Evolutionary conservation across 2,888 invertebrate species (phyloP).

Genomic region (Lordiphosa fenestrarum): DNA sequence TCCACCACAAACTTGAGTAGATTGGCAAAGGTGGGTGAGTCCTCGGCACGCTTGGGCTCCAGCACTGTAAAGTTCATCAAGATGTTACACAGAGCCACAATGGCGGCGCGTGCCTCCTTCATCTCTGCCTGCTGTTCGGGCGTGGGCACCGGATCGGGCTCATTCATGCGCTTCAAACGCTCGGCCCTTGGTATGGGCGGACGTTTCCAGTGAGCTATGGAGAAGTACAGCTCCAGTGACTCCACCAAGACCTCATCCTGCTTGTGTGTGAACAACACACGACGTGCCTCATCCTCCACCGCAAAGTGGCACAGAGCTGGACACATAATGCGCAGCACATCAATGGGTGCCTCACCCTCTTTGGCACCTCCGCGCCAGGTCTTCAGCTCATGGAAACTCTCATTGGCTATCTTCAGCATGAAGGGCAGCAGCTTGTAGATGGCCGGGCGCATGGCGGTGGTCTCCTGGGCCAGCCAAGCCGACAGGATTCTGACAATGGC

Average conservation of each 20-base stretch:
- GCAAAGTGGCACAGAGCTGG: constrained; percentile 95
- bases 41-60: constrained; percentile 91
- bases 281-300: constrained; percentile 93
- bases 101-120: constrained; percentile 91
- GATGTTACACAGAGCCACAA: constrained; percentile 94
- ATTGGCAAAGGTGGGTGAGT: constrained; percentile 88
- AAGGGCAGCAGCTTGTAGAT: constrained; percentile 91
- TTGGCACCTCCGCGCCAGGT: constrained; percentile 86
- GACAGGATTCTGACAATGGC: constrained; percentile 91
- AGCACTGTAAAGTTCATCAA: constrained; percentile 95
- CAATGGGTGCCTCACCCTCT: constrained; percentile 82
- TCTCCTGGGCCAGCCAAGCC: constrained; percentile 95
- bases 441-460: constrained; percentile 91
- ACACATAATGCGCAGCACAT: constrained; percentile 90
- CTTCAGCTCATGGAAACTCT: constrained; percentile 88
- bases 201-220: constrained; percentile 91
- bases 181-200: constrained; percentile 91
- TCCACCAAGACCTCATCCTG: constrained; percentile 91
- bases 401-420: constrained; percentile 89
- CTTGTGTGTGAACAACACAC: constrained; percentile 88
- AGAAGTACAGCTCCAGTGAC: constrained; percentile 91
- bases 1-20: constrained; percentile 92
- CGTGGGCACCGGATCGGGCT: constrained; percentile 88
- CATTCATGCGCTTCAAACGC: constrained; percentile 87
- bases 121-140: constrained; percentile 89